Evolutionary conservation across 2,888 invertebrate species (phyloP).

Genomic region (Saturnia japonica): DNA sequence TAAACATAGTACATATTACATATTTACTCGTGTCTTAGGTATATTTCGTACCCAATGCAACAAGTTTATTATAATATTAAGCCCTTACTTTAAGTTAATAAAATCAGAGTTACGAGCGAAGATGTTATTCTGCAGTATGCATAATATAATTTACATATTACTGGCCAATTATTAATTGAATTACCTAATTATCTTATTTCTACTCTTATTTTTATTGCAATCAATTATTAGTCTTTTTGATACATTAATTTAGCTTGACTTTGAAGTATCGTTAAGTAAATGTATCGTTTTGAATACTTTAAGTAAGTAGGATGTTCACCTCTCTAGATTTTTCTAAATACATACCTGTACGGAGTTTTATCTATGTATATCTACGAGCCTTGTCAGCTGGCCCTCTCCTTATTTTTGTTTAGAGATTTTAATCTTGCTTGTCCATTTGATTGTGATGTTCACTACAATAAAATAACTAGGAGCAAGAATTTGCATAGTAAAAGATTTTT

Average conservation of each 20-base stretch:
- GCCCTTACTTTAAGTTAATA: too few species aligned
- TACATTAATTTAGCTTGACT: background rate
- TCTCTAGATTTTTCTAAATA: background rate
- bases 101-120: too few species aligned
- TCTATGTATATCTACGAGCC: constrained; percentile 45
- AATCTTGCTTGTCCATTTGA: constrained; percentile 41
- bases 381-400: constrained; percentile 35
- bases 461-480: background rate
- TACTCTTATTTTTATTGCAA: too few species aligned
- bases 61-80: too few species aligned
- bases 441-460: constrained; percentile 19
- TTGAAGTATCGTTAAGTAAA: background rate
- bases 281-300: background rate
- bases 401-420: constrained; percentile 50
- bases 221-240: background rate
- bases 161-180: too few species aligned
- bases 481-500: background rate
- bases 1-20: too few species aligned
- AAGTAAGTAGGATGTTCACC: background rate
- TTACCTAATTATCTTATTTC: too few species aligned
- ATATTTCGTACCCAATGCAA: too few species aligned
- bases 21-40: too few species aligned
- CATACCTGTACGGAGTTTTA: constrained; percentile 38
- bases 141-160: too few species aligned
- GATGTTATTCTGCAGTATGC: too few species aligned